Conservation (phyloP, 37 sponge, comb jelly and placozoan genomes). For the Chondrosia reniformis region DNA sequence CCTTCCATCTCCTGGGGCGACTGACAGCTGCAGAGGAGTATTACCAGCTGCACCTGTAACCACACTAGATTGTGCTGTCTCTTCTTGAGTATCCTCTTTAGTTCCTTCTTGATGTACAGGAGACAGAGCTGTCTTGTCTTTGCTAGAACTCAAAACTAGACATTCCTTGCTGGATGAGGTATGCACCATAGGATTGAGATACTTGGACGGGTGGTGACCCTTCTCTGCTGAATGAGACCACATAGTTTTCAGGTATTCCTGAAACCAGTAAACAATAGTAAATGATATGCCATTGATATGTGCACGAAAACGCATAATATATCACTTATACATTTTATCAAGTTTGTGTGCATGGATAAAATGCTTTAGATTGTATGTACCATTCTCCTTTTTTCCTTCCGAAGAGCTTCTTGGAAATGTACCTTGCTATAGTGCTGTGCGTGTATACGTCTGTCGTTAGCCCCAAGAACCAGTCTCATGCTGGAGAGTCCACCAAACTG, state of each 20-base stretch:
- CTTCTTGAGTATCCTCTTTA: not conserved
- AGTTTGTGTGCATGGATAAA: too few relatives aligned
- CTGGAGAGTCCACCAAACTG: slow-evolving; percentile 36
- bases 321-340: not conserved
- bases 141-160: not conserved
- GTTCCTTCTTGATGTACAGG: not conserved
- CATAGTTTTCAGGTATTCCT: slow-evolving; percentile 11
- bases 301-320: not conserved
- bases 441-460: slow-evolving; percentile 8
- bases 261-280: not conserved
- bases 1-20: not conserved
- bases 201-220: slow-evolving; percentile 43
- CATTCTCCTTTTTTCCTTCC: slow-evolving; percentile 4
- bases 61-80: not conserved
- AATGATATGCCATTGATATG: not conserved
- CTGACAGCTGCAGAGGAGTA: not conserved
- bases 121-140: not conserved
- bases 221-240: slow-evolving; percentile 4
- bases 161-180: slow-evolving; percentile 64
- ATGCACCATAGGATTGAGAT: slow-evolving; percentile 40
- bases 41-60: not conserved
- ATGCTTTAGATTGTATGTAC: not conserved
- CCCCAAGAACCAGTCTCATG: slow-evolving; percentile 20
- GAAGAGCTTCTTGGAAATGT: not conserved
- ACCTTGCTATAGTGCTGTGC: not conserved